phyloP scores from a whole-genome alignment of 2,113 vertebrate species.

The Marmota monax region DNA sequence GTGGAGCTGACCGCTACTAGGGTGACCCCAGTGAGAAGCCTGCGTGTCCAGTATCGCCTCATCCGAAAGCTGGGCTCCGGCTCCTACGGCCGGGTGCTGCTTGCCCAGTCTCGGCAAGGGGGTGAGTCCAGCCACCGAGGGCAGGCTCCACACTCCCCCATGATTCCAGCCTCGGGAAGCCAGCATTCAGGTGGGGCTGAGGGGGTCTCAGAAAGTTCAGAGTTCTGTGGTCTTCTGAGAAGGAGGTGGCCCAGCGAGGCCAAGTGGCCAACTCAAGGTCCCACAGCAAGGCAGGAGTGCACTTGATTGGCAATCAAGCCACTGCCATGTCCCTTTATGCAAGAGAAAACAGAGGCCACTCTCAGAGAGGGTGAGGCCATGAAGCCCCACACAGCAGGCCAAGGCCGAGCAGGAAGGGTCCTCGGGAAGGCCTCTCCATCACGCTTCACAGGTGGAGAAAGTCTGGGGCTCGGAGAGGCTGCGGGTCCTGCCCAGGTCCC shows the following conservation, averaged over 20 bases:
- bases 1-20: conserved; percentile 90
- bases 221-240: not conserved
- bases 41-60: conserved; percentile 91
- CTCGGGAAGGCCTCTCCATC: not conserved
- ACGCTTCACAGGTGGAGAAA: not conserved
- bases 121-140: conserved; percentile 84
- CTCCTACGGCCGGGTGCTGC: conserved; percentile 93
- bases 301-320: not conserved
- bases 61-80: conserved; percentile 93
- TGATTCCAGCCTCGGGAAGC: not conserved
- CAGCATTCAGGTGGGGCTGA: too few relatives aligned
- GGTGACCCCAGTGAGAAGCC: conserved; percentile 86
- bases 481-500: not conserved
- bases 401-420: not conserved
- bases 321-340: too few relatives aligned
- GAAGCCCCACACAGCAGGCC: not conserved
- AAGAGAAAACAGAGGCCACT: not conserved
- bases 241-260: not conserved
- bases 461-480: not conserved
- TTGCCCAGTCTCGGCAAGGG: conserved; percentile 91
- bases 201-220: not conserved
- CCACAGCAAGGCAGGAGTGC: not conserved
- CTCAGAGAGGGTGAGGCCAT: not conserved
- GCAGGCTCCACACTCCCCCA: too few relatives aligned
- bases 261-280: not conserved